Percentiles rank a stretch among this genome's conserved stretches.
phyloP scores from a whole-genome alignment of 2,797 vertebrate genomes.

The Syngnathus acus region DNA sequence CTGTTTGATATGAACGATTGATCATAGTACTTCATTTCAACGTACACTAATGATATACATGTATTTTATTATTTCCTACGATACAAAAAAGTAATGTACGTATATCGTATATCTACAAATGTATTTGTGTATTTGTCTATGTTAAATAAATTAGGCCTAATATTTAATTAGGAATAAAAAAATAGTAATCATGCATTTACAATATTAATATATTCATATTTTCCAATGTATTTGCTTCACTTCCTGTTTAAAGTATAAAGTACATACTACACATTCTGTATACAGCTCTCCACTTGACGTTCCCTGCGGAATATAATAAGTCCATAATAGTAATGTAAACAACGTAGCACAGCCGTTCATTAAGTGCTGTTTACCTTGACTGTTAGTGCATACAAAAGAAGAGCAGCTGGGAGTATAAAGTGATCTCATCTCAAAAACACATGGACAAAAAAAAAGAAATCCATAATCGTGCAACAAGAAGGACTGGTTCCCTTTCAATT shows the following conservation, averaged over 20 bases:
- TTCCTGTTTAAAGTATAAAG: too few relatives aligned
- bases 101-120: too few relatives aligned
- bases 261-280: not conserved
- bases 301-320: not conserved
- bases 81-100: not conserved
- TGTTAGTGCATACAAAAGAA: not conserved
- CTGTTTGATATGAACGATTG: too few relatives aligned
- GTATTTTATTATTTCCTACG: too few relatives aligned
- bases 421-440: not conserved
- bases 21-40: too few relatives aligned
- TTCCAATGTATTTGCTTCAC: too few relatives aligned
- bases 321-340: not conserved
- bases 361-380: not conserved
- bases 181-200: too few relatives aligned
- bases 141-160: too few relatives aligned
- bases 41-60: too few relatives aligned
- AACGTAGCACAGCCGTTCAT: not conserved
- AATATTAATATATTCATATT: too few relatives aligned
- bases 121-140: too few relatives aligned
- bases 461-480: conserved; percentile 34
- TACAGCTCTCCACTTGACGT: not conserved
- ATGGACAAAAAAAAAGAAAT: not conserved
- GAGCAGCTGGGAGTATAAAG: not conserved
- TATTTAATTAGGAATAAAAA: too few relatives aligned
- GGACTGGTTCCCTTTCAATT: conserved; percentile 52